Base-by-base conservation (phyloP, 2,797 vertebrate species). In the Eleutherodactylus coqui region DNA sequence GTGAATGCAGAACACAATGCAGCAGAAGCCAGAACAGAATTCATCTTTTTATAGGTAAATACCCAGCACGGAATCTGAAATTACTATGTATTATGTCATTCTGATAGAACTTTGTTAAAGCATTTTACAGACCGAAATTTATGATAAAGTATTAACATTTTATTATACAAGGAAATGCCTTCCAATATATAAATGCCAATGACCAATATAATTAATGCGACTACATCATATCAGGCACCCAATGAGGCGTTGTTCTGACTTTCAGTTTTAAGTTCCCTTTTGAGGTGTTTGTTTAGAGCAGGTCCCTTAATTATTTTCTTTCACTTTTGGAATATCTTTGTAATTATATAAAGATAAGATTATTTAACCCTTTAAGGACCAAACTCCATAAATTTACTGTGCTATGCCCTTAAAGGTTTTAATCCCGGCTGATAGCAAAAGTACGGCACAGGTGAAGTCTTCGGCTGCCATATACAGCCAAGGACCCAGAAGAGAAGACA, bases 1-100 rank as follows among this genome's bases (percentile, higher is more conserved):
- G 85, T 67, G 70, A 86, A 60, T 82, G 45, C 79, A 82, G 75
- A 58, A 86, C 78, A 81, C 78, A 86, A 64, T 75, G 70, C 70
- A 86, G 53, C 34, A 80, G 60, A 47, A 34, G 38, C 27, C 47
- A 17, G 53, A 75, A 64, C 10, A 72, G 13, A 64, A 72, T 64
- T 17, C 24, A 41, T 67, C 84, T 34, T 75, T 55, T 53, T 75
- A 64, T 64, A 17, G 7, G 53, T 69, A 84, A 51, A 60, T 62
- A 73, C 27, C 5, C 3, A 79, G 75, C 36, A 62, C 16, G 53
- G 24, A 11, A 43, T 29, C 41, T 27, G 32, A 75, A 45, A 24
- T 51, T 8, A 8, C 32, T 51, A 13, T n/a, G 11, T 53, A 14
- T 19, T 43, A 16, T 55, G 27, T 36, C 19, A 38, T 55, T 51